phyloP scores from a whole-genome alignment of 2,113 vertebrate species.

The Zosterops hypoxanthus region DNA sequence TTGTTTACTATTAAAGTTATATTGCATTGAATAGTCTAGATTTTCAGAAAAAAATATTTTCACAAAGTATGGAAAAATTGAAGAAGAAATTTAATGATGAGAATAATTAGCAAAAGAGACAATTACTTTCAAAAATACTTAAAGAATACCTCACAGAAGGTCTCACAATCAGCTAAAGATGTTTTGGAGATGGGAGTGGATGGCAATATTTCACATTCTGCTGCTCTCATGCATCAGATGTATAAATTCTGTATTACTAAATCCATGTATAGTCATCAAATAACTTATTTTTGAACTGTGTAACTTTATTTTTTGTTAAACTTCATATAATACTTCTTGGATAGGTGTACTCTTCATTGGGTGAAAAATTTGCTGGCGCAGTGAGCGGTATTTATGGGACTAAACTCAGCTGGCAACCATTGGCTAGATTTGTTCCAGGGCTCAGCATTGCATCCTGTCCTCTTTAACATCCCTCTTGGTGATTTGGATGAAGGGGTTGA shows the following conservation, averaged over 20 bases:
- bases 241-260: neutral
- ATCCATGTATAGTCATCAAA: neutral
- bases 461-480: neutral
- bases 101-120: neutral
- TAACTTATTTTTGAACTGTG: neutral
- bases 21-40: neutral
- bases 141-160: neutral
- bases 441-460: neutral
- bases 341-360: neutral
- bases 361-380: neutral
- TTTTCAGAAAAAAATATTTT: neutral
- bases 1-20: neutral
- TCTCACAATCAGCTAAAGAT: neutral
- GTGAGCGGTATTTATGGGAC: neutral
- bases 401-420: neutral
- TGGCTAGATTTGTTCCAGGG: neutral
- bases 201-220: neutral
- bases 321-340: neutral
- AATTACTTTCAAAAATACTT: neutral
- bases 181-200: neutral
- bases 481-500: neutral
- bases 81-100: neutral
- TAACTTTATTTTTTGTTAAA: neutral
- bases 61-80: neutral
- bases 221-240: neutral